phyloP scores from a whole-genome alignment of 1,140 invertebrate genomes.

The Kradibia gibbosae region DNA sequence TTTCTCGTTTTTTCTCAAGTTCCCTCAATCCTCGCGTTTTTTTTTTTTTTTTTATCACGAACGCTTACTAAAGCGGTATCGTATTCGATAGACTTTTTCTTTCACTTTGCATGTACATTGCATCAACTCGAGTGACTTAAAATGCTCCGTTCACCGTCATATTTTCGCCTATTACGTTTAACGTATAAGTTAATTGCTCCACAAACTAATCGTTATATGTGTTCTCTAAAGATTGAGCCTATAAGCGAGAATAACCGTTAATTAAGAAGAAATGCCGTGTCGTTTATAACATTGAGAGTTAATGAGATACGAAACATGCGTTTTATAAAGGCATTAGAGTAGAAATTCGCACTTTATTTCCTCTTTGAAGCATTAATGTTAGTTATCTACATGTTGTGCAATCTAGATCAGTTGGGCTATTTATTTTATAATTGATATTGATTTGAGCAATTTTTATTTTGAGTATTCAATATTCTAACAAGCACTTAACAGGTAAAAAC shows the following conservation, averaged over 20 bases:
- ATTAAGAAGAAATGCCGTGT: constrained; percentile 16
- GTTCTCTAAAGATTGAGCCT: neutral
- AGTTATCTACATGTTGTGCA: neutral
- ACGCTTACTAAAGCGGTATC: too few relatives aligned
- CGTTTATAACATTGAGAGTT: neutral
- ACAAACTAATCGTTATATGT: constrained; percentile 31
- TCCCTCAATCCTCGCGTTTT: neutral
- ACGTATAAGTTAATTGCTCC: constrained; percentile 39
- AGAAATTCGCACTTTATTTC: constrained; percentile 21
- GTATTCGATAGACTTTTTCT: neutral
- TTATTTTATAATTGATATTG: too few relatives aligned
- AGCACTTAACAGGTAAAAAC: too few relatives aligned
- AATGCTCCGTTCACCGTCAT: neutral
- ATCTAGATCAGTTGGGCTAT: too few relatives aligned
- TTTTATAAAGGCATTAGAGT: constrained; percentile 38
- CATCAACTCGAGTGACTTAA: neutral
- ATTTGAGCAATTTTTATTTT: too few relatives aligned
- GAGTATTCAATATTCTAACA: too few relatives aligned
- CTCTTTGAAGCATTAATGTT: neutral
- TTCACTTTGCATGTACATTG: neutral
- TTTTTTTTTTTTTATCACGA: neutral
- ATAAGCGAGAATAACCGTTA: constrained; percentile 19
- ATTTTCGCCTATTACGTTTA: neutral
- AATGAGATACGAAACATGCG: constrained; percentile 36
- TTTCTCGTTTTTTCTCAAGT: neutral